phyloP scores from a whole-genome alignment of 2,797 vertebrate genomes.

The Austrolebias charrua region DNA sequence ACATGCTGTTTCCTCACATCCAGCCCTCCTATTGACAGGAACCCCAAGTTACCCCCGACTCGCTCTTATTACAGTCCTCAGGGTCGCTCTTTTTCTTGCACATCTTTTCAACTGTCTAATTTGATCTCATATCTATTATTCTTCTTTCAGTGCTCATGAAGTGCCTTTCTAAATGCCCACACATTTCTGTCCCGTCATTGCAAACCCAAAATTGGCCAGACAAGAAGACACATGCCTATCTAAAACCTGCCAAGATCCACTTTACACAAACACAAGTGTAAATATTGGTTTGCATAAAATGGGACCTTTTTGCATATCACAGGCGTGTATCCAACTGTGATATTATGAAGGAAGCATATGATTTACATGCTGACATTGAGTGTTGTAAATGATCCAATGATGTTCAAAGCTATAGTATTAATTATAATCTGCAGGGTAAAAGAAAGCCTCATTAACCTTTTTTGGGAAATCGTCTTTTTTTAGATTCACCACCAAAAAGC shows the following conservation, averaged over 20 bases:
- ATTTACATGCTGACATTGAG: slow-evolving; percentile 19
- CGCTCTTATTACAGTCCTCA: slow-evolving; percentile 52
- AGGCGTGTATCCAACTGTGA: slow-evolving; percentile 23
- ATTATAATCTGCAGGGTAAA: slow-evolving; percentile 23
- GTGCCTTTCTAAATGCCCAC: slow-evolving; percentile 49
- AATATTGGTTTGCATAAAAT: slow-evolving; percentile 10
- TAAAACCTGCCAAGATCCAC: slow-evolving; percentile 24
- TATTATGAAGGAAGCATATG: slow-evolving; percentile 37
- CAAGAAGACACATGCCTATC: slow-evolving; percentile 35
- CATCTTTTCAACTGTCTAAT: slow-evolving; percentile 20
- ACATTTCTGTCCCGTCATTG: slow-evolving; percentile 49
- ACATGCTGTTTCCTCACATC: slow-evolving; percentile 36
- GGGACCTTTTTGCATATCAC: slow-evolving; percentile 18
- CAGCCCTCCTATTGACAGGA: slow-evolving; percentile 32
- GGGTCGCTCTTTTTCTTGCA: slow-evolving; percentile 15
- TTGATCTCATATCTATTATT: slow-evolving; percentile 15
- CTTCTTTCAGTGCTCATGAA: slow-evolving; percentile 40
- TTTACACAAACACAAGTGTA: slow-evolving; percentile 7
- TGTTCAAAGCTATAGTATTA: slow-evolving; percentile 30
- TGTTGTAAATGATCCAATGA: slow-evolving; percentile 29
- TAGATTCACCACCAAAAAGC: too few relatives aligned
- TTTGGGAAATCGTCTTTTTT: slow-evolving; percentile 13
- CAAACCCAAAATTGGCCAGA: slow-evolving; percentile 52
- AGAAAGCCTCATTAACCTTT: slow-evolving; percentile 32
- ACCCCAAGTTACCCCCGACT: slow-evolving; percentile 42